phyloP scores from a whole-genome alignment of 2,113 vertebrate species.

The Colaptes auratus region DNA sequence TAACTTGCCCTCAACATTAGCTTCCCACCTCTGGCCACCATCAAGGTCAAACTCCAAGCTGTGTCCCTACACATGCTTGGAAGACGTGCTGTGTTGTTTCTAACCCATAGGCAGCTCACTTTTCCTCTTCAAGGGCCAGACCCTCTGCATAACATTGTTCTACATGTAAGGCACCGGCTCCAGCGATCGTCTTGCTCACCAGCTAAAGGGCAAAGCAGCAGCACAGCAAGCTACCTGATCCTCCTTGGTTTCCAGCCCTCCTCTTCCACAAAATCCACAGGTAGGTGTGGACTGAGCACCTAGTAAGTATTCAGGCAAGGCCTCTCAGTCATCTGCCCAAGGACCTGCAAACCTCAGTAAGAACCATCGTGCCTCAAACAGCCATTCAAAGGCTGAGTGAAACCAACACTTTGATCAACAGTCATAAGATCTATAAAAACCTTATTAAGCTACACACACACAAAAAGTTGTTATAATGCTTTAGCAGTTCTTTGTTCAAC shows the following conservation, averaged over 20 bases:
- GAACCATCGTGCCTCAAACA: fast-evolving
- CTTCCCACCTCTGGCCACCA: not conserved
- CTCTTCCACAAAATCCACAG: fast-evolving
- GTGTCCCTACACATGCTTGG: not conserved
- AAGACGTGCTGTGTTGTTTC: not conserved
- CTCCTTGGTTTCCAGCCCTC: not conserved
- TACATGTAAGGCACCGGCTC: not conserved
- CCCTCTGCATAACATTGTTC: fast-evolving
- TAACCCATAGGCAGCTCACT: fast-evolving
- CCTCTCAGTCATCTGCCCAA: not conserved
- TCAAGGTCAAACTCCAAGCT: not conserved
- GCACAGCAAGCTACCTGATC: not conserved
- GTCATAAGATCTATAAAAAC: not conserved
- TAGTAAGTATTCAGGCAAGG: not conserved
- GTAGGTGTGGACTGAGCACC: not conserved
- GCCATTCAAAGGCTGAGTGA: not conserved
- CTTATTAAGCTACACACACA: not conserved
- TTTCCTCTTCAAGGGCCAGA: not conserved
- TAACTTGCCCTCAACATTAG: fast-evolving
- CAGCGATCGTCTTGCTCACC: not conserved
- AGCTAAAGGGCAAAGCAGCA: not conserved
- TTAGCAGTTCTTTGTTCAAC: not conserved
- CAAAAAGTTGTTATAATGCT: too few relatives aligned
- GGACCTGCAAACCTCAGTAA: not conserved
- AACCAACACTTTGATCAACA: not conserved